Conservation (phyloP, 2,888 invertebrate species). For the Lepidochitona cinerea region DNA sequence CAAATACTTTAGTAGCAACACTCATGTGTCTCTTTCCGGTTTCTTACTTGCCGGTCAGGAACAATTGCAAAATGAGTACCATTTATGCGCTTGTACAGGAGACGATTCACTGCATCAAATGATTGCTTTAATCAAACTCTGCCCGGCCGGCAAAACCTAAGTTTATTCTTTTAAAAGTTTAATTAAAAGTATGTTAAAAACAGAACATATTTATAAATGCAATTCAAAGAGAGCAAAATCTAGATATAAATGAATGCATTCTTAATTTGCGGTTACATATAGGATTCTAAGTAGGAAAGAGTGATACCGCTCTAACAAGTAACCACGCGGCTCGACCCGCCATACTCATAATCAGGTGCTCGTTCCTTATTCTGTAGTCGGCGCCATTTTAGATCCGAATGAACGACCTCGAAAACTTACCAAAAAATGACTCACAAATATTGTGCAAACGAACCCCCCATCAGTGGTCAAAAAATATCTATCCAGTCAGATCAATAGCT, state of each 20-base stretch:
- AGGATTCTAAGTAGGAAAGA: neutral
- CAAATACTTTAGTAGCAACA: too few species aligned
- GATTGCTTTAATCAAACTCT: neutral
- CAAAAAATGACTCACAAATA: constrained; percentile 41
- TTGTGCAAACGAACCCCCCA: constrained; percentile 43
- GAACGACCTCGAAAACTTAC: constrained; percentile 23
- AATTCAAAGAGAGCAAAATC: too few species aligned
- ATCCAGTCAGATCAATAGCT: constrained; percentile 46
- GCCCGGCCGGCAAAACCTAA: neutral
- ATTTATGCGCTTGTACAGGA: too few species aligned
- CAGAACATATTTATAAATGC: too few species aligned
- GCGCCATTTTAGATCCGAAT: constrained; percentile 37
- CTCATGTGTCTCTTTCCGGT: too few species aligned
- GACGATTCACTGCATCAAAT: too few species aligned
- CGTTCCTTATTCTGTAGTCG: constrained; percentile 11
- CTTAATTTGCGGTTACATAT: neutral
- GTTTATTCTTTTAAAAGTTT: too few species aligned
- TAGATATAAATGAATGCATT: neutral
- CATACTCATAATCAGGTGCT: neutral
- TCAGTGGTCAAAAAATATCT: constrained; percentile 54
- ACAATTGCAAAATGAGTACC: too few species aligned
- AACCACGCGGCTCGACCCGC: neutral
- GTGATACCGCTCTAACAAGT: neutral
- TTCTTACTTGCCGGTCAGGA: too few species aligned
- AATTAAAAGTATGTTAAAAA: too few species aligned